phyloP scores from a whole-genome alignment of 2,888 invertebrate species.

The Sarcophaga carnaria region DNA sequence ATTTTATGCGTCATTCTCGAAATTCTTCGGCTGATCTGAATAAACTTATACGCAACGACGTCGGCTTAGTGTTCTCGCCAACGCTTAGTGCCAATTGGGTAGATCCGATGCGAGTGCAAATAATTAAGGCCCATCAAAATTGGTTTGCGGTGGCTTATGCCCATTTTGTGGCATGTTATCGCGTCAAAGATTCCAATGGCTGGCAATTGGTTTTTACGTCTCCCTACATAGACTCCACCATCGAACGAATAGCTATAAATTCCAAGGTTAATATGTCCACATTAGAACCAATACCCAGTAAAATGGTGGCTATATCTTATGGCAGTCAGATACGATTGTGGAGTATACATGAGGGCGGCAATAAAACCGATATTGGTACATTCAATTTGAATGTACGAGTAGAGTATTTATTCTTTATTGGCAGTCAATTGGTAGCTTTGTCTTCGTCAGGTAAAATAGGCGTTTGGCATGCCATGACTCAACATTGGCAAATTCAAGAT shows the following conservation, averaged over 20 bases:
- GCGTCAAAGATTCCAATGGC: slow-evolving; percentile 97
- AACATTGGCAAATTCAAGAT: slow-evolving; percentile 99
- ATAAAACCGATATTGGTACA: slow-evolving; percentile 89
- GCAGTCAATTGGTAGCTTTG: slow-evolving; percentile 97
- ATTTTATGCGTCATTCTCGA: slow-evolving; percentile 86
- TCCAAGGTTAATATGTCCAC: slow-evolving; percentile 83
- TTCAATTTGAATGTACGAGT: slow-evolving; percentile 96
- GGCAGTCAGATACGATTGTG: slow-evolving; percentile 89
- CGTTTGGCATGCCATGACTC: slow-evolving; percentile 99
- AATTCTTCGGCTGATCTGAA: slow-evolving; percentile 90
- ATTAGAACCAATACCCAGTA: slow-evolving; percentile 84
- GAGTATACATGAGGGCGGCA: slow-evolving; percentile 90
- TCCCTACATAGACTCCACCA: slow-evolving; percentile 91
- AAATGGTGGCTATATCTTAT: slow-evolving; percentile 93
- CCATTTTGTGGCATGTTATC: slow-evolving; percentile 96
- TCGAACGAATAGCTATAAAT: slow-evolving; percentile 96
- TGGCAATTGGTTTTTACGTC: slow-evolving; percentile 98
- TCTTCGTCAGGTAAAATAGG: slow-evolving; percentile 96
- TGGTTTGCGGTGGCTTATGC: slow-evolving; percentile 98
- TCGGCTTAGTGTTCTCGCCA: slow-evolving; percentile 87
- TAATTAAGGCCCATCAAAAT: slow-evolving; percentile 98
- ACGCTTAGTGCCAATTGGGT: slow-evolving; percentile 85
- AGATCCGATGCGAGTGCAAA: slow-evolving; percentile 93
- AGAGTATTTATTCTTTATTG: slow-evolving; percentile 98
- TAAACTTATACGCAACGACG: slow-evolving; percentile 87